Percentiles rank a stretch among this genome's conserved stretches.
Conservation (phyloP, 2,888 invertebrate species). For the Desoria tigrina region DNA sequence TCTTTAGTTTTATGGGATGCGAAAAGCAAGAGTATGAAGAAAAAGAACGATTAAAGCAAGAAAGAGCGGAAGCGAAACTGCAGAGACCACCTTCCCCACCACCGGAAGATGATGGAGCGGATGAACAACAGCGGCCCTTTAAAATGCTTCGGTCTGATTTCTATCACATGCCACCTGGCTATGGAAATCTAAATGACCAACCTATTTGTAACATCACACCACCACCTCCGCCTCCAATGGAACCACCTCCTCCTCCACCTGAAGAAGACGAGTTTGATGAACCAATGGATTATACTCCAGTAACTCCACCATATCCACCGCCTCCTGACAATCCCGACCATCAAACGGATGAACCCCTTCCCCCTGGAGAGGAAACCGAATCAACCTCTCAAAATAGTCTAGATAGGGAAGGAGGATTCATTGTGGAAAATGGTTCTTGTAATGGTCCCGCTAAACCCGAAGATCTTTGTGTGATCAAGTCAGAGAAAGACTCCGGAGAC, state of each 20-base stretch:
- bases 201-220: not conserved
- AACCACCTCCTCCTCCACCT: slow-evolving; percentile 17
- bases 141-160: not conserved
- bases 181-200: too few relatives aligned
- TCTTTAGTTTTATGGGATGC: slow-evolving; percentile 82
- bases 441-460: too few relatives aligned
- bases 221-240: slow-evolving; percentile 13
- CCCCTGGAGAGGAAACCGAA: slow-evolving; percentile 4
- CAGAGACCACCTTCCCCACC: not conserved
- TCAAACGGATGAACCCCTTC: not conserved
- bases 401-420: too few relatives aligned
- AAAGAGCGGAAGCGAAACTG: not conserved
- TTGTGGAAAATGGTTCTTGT: too few relatives aligned
- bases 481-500: too few relatives aligned
- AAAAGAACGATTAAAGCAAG: slow-evolving; percentile 9
- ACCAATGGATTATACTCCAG: slow-evolving; percentile 8
- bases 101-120: not conserved
- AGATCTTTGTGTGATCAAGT: too few relatives aligned
- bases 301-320: slow-evolving; percentile 5
- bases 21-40: slow-evolving; percentile 58
- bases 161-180: not conserved
- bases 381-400: too few relatives aligned
- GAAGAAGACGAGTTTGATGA: not conserved
- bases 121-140: not conserved
- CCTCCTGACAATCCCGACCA: too few relatives aligned